Evolutionary conservation across 2,888 invertebrate species (phyloP).

Genomic region (Bibio marci): DNA sequence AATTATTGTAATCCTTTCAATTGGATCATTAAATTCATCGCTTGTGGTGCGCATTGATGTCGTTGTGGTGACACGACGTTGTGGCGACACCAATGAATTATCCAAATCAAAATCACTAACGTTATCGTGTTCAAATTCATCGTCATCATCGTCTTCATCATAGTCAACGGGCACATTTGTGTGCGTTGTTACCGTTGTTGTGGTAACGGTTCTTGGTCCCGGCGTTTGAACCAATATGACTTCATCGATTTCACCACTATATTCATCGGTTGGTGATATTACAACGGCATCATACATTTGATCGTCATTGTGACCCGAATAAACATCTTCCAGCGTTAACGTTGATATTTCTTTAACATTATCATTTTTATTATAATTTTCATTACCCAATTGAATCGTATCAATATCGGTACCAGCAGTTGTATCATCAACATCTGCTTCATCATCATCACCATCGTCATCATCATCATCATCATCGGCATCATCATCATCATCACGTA

Average conservation of each 20-base stretch:
- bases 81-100: no score
- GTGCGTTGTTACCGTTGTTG: not conserved
- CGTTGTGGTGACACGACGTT: no score
- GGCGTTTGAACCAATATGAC: slow-evolving; percentile 4
- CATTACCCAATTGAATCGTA: no score
- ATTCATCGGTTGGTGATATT: slow-evolving; percentile 5
- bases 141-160: slow-evolving; percentile 2
- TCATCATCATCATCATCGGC: not conserved
- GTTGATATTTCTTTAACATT: slow-evolving; percentile 1
- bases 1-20: not conserved
- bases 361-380: no score
- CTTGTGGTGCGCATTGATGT: no score
- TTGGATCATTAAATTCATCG: no score
- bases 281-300: slow-evolving; percentile 5
- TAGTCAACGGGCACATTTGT: not conserved
- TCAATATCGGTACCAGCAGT: not conserved
- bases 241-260: slow-evolving; percentile 3
- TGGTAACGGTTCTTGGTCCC: not conserved
- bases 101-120: not conserved
- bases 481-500: slow-evolving; percentile 10
- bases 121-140: not conserved
- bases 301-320: not conserved
- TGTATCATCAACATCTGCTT: not conserved
- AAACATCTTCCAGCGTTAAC: slow-evolving; percentile 2
- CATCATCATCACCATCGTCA: not conserved